These are phyloP conservation scores for Tinea pellionella DNA, from an alignment of 2,888 invertebrate genomes.

Conservation along the genomic window DNA sequence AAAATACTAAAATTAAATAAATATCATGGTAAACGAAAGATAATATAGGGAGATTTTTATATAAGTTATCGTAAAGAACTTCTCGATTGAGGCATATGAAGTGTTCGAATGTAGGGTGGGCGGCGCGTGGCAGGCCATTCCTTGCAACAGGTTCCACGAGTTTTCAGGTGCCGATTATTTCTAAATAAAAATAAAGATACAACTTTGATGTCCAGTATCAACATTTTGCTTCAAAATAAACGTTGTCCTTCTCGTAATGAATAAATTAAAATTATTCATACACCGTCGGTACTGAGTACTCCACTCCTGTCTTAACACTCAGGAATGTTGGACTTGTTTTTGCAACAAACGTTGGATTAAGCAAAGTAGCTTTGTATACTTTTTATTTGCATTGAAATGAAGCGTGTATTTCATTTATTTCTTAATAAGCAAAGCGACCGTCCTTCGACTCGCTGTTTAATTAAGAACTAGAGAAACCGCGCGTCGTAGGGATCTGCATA, in stretches of 20 bases:
- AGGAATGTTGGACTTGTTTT: conserved; percentile 27
- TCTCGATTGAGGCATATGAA: neutral
- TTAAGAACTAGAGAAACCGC: conserved; percentile 43
- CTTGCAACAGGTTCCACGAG: conserved; percentile 21
- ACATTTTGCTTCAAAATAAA: conserved; percentile 22
- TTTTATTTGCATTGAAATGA: conserved; percentile 9
- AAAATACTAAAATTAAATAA: neutral
- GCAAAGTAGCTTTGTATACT: conserved; percentile 10
- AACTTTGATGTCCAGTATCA: conserved; percentile 28
- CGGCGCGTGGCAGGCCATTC: conserved; percentile 32
- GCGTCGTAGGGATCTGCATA: conserved; percentile 26
- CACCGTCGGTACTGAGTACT: conserved; percentile 3
- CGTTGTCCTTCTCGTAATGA: conserved; percentile 18
- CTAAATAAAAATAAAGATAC: conserved; percentile 37
- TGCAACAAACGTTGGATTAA: conserved; percentile 31
- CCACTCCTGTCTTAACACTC: conserved; percentile 28
- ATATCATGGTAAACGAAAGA: neutral
- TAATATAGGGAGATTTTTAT: neutral
- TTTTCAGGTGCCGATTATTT: conserved; percentile 28
- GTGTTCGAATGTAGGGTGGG: conserved; percentile 22
- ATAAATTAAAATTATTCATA: conserved; percentile 16
- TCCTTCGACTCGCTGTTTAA: conserved; percentile 41
- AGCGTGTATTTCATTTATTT: conserved; percentile 47
- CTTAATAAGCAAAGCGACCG: conserved; percentile 47
- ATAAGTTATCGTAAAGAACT: neutral